A percentile compares a stretch with the other conserved stretches of the same genome.
Evolutionary conservation across 2,797 vertebrate species (phyloP).

Genomic region (Poecilia gillii): DNA sequence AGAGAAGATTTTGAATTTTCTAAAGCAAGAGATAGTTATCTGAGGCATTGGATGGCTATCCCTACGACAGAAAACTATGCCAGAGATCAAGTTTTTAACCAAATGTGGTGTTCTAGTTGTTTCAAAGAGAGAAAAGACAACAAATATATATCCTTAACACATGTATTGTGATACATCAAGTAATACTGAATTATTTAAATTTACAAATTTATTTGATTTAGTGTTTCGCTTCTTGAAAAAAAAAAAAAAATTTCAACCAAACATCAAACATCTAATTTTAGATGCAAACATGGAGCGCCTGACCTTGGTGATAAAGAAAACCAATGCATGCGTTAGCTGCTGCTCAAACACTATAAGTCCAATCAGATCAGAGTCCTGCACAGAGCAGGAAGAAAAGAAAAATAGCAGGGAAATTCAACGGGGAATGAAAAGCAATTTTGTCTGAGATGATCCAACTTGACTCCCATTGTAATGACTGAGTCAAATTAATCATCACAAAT

Average conservation of each 20-base stretch:
- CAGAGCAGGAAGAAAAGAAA: conserved; percentile 67
- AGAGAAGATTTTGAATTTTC: not conserved
- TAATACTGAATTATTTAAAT: not conserved
- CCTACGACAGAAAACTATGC: not conserved
- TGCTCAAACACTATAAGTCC: conserved; percentile 63
- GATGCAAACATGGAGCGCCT: conserved; percentile 42
- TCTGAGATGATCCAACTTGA: conserved; percentile 91
- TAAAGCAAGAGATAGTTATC: not conserved
- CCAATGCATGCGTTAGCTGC: conserved; percentile 52
- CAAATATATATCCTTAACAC: not conserved
- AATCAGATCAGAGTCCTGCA: conserved; percentile 73
- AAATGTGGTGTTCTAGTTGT: not conserved
- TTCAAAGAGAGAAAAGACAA: not conserved
- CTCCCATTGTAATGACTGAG: conserved; percentile 94
- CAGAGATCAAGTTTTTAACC: not conserved
- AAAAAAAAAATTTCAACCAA: not conserved
- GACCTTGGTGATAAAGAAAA: conserved; percentile 60
- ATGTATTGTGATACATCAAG: not conserved
- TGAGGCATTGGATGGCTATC: not conserved
- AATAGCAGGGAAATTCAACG: conserved; percentile 85
- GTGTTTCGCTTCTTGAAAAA: no score
- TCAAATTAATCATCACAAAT: conserved; percentile 97
- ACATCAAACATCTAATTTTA: conserved; percentile 35
- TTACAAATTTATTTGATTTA: no score
- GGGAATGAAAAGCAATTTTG: conserved; percentile 96